Evolutionary conservation across 53 echinoderm and acorn worm species (phyloP).

Genomic region (Hippasteria phrygiana): DNA sequence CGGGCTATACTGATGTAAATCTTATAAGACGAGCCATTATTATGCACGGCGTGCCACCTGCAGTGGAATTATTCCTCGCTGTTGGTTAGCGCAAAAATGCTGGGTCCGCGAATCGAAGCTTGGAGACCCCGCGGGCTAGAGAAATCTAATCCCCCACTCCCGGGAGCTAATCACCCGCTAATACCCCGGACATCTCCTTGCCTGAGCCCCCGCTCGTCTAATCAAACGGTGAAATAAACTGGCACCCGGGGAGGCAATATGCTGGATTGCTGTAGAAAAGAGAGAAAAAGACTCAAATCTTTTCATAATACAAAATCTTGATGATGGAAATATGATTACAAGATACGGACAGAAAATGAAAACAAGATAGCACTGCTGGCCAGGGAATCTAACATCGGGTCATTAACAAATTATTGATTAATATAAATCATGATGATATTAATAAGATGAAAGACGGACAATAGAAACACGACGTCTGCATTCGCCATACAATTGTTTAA

Average conservation of each 20-base stretch:
- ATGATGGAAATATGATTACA: too few relatives aligned
- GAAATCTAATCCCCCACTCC: background rate
- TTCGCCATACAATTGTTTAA: too few relatives aligned
- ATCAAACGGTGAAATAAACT: background rate
- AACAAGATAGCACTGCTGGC: too few relatives aligned
- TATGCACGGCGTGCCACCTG: background rate
- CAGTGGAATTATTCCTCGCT: background rate
- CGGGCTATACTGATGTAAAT: background rate
- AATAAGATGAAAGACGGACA: too few relatives aligned
- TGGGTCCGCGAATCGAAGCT: background rate
- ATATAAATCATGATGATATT: too few relatives aligned
- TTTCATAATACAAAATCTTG: too few relatives aligned
- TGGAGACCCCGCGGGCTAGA: background rate
- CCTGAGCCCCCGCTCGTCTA: background rate
- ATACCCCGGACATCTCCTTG: background rate
- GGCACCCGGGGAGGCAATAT: conserved; percentile 7
- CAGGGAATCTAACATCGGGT: too few relatives aligned
- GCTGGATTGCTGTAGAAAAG: too few relatives aligned
- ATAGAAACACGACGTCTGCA: too few relatives aligned
- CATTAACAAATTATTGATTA: too few relatives aligned
- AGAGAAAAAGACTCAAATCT: too few relatives aligned
- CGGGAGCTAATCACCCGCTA: conserved; percentile 24
- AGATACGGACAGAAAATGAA: too few relatives aligned
- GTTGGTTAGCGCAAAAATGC: background rate
- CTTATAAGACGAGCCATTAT: background rate